Percentiles rank a stretch among this genome's conserved stretches.
Evolutionary conservation across 2,797 vertebrate species (phyloP).

Genomic region (Pseudochromis fuscus): DNA sequence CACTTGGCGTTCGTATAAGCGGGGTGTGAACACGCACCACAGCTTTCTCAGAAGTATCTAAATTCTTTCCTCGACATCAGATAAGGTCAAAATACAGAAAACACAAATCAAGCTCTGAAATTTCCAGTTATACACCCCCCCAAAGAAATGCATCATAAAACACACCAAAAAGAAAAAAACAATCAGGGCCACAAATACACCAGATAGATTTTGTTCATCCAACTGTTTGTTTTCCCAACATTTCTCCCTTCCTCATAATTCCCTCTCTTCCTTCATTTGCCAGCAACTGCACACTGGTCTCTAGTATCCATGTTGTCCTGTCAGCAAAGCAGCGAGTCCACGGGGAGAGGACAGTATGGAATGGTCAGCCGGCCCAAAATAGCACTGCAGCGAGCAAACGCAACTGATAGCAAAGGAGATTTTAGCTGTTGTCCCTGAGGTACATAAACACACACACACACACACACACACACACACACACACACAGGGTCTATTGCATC

Average conservation of each 20-base stretch:
- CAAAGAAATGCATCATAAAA: conserved; percentile 47
- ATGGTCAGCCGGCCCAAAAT: conserved; percentile 77
- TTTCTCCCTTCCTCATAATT: conserved; percentile 40
- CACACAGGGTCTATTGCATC: conserved; percentile 25
- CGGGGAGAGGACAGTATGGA: conserved; percentile 65
- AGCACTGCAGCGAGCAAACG: conserved; percentile 75
- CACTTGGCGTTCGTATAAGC: not conserved
- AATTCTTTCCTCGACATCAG: conserved; percentile 23
- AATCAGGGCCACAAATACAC: conserved; percentile 47
- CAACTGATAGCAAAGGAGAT: conserved; percentile 61
- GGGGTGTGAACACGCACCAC: not conserved
- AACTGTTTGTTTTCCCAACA: conserved; percentile 23
- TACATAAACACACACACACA: conserved; percentile 47
- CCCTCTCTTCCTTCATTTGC: conserved; percentile 49
- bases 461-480: conserved; percentile 13
- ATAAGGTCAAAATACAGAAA: conserved; percentile 28
- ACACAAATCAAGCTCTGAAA: conserved; percentile 22
- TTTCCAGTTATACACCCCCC: conserved; percentile 56
- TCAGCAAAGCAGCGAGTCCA: conserved; percentile 73
- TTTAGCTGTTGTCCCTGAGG: conserved; percentile 51
- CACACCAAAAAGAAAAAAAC: conserved; percentile 43
- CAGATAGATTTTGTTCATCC: conserved; percentile 29
- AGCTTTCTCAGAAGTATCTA: conserved; percentile 12
- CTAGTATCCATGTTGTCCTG: conserved; percentile 76
- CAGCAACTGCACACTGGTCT: conserved; percentile 54